Percentiles rank a stretch among this genome's conserved stretches.
These are phyloP conservation scores for Bombus balteatus DNA, from an alignment of 1,140 invertebrate genomes.

Conservation along the genomic window DNA sequence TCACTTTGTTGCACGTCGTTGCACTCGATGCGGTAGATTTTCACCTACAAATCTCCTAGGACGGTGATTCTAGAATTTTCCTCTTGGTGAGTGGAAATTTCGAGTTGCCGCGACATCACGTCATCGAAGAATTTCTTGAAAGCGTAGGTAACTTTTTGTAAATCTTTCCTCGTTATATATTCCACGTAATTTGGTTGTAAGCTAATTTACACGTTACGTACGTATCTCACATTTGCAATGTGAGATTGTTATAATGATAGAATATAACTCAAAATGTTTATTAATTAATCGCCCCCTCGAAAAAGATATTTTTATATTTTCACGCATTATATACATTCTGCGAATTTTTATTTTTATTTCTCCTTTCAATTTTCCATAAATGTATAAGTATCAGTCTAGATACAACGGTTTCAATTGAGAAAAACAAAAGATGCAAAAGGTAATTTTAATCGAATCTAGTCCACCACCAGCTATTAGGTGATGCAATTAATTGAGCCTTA, in stretches of 20 bases:
- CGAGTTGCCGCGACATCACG: neutral
- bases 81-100: neutral
- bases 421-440: neutral
- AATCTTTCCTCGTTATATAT: neutral
- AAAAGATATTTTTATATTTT: too few relatives aligned
- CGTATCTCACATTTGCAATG: too few relatives aligned
- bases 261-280: too few relatives aligned
- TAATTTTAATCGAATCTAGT: neutral
- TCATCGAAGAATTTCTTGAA: neutral
- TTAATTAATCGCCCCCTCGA: too few relatives aligned
- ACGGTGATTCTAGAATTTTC: conserved; percentile 33
- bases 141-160: neutral
- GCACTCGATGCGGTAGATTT: conserved; percentile 23
- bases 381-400: neutral
- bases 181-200: neutral
- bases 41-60: conserved; percentile 29
- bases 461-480: neutral
- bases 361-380: neutral
- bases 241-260: too few relatives aligned
- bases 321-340: too few relatives aligned
- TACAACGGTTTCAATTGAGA: neutral
- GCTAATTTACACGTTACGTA: too few relatives aligned
- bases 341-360: neutral
- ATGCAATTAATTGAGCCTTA: conserved; percentile 24
- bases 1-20: conserved; percentile 30